phyloP scores from a whole-genome alignment of 2,113 vertebrate species.

The Mugil cephalus region DNA sequence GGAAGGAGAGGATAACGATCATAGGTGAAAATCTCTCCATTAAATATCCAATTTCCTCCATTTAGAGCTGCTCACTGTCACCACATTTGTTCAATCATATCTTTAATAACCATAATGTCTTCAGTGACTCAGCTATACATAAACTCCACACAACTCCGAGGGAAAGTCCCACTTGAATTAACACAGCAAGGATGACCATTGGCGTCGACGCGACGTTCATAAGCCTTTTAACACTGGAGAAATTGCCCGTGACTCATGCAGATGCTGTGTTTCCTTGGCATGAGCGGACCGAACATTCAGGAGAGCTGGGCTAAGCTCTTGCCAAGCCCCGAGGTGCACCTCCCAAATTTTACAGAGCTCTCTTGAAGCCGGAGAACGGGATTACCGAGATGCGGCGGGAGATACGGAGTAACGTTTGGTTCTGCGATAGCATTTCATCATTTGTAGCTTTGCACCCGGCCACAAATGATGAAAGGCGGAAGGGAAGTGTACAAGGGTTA shows the following conservation, averaged over 20 bases:
- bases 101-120: conserved; percentile 57
- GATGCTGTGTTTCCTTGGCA: conserved; percentile 11
- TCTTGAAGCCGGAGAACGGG: conserved; percentile 7
- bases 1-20: conserved; percentile 58
- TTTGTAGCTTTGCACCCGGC: conserved; percentile 1
- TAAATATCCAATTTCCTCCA: conserved; percentile 70
- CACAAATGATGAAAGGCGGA: not conserved
- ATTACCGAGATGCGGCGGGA: conserved; percentile 16
- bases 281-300: conserved; percentile 19
- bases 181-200: conserved; percentile 24
- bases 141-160: conserved; percentile 45
- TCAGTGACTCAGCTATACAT: conserved; percentile 55
- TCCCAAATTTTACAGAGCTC: conserved; percentile 24
- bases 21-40: conserved; percentile 69
- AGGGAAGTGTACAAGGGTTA: conserved; percentile 3
- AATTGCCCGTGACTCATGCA: conserved; percentile 21
- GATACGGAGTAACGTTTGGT: not conserved
- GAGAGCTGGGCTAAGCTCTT: conserved; percentile 26
- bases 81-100: conserved; percentile 64
- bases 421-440: conserved; percentile 13
- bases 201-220: conserved; percentile 14
- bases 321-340: conserved; percentile 6
- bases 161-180: conserved; percentile 45
- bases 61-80: conserved; percentile 57
- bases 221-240: conserved; percentile 1